Conservation (phyloP, 2,113 vertebrate species). For the Hassar affinis region DNA sequence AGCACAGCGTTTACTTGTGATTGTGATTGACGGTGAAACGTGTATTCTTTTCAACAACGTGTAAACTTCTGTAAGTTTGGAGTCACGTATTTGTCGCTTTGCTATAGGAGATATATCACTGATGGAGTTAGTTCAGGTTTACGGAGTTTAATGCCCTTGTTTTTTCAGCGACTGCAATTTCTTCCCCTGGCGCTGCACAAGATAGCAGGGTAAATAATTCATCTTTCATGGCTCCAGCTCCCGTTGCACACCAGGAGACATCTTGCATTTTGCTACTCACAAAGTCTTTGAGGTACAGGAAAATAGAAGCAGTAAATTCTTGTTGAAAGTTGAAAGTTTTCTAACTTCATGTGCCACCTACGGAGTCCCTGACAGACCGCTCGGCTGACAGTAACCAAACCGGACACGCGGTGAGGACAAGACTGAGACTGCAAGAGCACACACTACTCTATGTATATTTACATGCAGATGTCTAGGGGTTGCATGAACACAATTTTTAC, state of each 20-base stretch:
- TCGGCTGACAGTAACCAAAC: constrained; percentile 34
- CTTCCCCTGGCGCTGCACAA: constrained; percentile 36
- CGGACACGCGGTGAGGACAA: constrained; percentile 11
- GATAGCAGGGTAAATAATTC: constrained; percentile 57
- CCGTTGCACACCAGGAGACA: constrained; percentile 46
- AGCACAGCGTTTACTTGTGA: constrained; percentile 16
- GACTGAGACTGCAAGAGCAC: constrained; percentile 5
- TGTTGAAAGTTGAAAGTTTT: constrained; percentile 44
- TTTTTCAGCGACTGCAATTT: constrained; percentile 36
- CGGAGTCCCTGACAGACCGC: constrained; percentile 36
- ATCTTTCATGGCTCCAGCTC: constrained; percentile 50
- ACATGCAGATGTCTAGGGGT: background rate
- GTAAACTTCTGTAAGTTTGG: constrained; percentile 15
- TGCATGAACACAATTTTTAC: too few species aligned
- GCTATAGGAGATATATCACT: constrained; percentile 4
- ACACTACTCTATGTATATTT: constrained; percentile 38
- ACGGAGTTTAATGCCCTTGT: constrained; percentile 40
- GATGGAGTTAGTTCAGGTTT: constrained; percentile 39
- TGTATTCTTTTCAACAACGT: background rate
- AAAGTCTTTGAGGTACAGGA: constrained; percentile 49
- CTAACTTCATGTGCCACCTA: constrained; percentile 42
- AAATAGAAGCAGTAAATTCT: constrained; percentile 37
- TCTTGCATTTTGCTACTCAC: constrained; percentile 43
- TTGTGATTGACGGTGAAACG: background rate
- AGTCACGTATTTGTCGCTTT: constrained; percentile 16